Conservation (phyloP, 2,888 invertebrate species). For the Sabatieria punctata region DNA sequence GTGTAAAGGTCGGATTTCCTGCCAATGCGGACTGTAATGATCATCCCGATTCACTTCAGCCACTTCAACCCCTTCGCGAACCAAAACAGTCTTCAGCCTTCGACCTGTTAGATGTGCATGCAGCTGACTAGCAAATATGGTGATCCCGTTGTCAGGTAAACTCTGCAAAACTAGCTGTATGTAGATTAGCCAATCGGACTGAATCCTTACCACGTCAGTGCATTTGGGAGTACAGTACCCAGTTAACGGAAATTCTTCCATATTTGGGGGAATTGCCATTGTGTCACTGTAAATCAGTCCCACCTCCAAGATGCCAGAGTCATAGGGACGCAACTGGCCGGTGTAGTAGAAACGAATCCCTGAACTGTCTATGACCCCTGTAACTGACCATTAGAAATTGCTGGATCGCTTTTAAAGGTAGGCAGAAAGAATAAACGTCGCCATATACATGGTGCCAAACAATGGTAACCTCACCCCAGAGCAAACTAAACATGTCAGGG, state of each 20-base stretch:
- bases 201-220: conserved; percentile 40
- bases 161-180: conserved; percentile 11
- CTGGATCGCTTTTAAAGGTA: no score
- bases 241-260: conserved; percentile 56
- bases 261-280: conserved; percentile 80
- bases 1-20: conserved; percentile 75
- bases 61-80: conserved; percentile 61
- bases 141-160: conserved; percentile 60
- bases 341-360: conserved; percentile 67
- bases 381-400: neutral
- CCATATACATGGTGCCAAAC: no score
- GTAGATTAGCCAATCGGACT: neutral
- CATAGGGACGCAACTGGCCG: conserved; percentile 53
- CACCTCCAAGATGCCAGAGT: conserved; percentile 88
- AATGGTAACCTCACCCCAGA: no score
- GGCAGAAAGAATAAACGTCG: no score
- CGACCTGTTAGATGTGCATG: conserved; percentile 86
- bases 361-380: conserved; percentile 69
- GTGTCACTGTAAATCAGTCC: conserved; percentile 93
- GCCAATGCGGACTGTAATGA: conserved; percentile 93
- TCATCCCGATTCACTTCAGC: conserved; percentile 69
- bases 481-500: no score
- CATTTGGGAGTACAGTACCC: conserved; percentile 85
- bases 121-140: conserved; percentile 86
- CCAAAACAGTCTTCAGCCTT: conserved; percentile 64